Evolutionary conservation across 2,888 invertebrate species (phyloP).

Genomic region (Thumatha senex): DNA sequence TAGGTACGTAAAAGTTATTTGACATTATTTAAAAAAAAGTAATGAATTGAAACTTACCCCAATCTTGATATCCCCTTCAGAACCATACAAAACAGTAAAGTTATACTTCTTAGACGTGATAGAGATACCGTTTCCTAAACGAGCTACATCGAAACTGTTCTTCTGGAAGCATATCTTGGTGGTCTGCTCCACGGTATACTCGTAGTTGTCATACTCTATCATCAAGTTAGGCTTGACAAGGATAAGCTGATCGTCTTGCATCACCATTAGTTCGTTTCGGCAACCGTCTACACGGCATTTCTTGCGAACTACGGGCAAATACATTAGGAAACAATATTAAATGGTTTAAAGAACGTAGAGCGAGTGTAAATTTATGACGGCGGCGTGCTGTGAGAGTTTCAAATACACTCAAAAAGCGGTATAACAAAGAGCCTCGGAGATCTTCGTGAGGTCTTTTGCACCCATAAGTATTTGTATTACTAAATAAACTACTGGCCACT

Average conservation of each 20-base stretch:
- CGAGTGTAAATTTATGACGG: no score
- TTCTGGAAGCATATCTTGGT: constrained; percentile 84
- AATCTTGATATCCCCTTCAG: constrained; percentile 87
- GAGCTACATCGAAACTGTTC: constrained; percentile 86
- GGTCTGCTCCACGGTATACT: constrained; percentile 83
- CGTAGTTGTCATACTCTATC: constrained; percentile 87
- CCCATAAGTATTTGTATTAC: no score
- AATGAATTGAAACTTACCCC: constrained; percentile 76
- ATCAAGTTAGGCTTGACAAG: constrained; percentile 85
- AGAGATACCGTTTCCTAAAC: constrained; percentile 87
- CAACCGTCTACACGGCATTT: constrained; percentile 86
- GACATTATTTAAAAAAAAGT: no score
- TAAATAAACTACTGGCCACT: no score
- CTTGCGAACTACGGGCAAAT: constrained; percentile 79
- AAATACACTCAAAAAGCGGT: no score
- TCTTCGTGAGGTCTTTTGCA: no score
- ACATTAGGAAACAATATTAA: background rate
- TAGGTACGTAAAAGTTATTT: no score
- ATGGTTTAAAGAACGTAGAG: no score
- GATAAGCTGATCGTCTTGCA: constrained; percentile 83
- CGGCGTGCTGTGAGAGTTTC: no score
- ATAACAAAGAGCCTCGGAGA: no score
- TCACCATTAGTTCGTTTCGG: constrained; percentile 85
- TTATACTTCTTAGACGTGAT: constrained; percentile 88
- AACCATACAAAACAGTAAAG: constrained; percentile 89